These are phyloP conservation scores for Drosophila ezoana DNA, from an alignment of 2,888 invertebrate species.

Conservation along the genomic window DNA sequence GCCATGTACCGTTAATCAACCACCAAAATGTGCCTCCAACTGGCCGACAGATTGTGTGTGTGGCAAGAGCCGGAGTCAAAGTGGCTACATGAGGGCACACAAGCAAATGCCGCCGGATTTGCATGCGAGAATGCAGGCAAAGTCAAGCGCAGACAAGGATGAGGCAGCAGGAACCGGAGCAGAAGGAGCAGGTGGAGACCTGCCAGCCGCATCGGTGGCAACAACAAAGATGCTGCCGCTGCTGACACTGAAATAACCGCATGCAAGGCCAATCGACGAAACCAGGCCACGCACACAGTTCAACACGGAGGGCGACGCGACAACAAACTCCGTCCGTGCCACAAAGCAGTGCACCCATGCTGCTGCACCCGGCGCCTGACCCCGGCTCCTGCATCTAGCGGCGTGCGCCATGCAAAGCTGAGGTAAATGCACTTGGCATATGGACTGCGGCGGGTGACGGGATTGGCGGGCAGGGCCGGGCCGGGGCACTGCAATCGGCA, in stretches of 20 bases:
- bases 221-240: conserved; percentile 57
- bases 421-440: conserved; percentile 70
- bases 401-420: conserved; percentile 26
- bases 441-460: not conserved
- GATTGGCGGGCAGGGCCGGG: not conserved
- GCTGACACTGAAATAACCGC: conserved; percentile 72
- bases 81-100: conserved; percentile 13
- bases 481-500: conserved; percentile 47
- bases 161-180: not conserved
- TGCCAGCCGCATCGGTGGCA: conserved; percentile 29
- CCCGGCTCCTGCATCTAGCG: not conserved
- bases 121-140: conserved; percentile 33
- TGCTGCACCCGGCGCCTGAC: conserved; percentile 11
- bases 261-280: conserved; percentile 75
- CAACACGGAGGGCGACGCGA: conserved; percentile 33
- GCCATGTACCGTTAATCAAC: conserved; percentile 19
- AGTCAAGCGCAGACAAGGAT: conserved; percentile 7
- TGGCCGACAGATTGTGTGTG: not conserved
- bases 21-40: conserved; percentile 22
- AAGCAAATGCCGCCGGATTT: conserved; percentile 33
- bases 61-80: conserved; percentile 18
- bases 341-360: conserved; percentile 26
- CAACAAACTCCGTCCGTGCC: conserved; percentile 14
- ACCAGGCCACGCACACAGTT: conserved; percentile 77
- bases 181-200: conserved; percentile 7